Percentiles rank a stretch among this genome's conserved stretches.
Evolutionary conservation across 2,113 vertebrate genomes (phyloP).

Genomic region (Clarias gariepinus): DNA sequence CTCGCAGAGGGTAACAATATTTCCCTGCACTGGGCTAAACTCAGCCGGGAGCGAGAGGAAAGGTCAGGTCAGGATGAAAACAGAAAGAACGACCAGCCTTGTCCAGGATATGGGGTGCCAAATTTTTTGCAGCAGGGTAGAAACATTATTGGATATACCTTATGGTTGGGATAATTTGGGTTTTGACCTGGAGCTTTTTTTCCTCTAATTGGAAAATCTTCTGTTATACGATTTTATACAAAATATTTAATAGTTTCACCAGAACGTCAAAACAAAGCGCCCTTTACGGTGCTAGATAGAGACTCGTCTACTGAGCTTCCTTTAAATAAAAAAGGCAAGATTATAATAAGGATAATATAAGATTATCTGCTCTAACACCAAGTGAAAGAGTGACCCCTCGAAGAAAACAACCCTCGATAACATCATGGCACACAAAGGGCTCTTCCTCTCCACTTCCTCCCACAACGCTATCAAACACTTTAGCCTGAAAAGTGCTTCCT

Average conservation of each 20-base stretch:
- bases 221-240: background rate
- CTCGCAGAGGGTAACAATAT: slow-evolving; percentile 21
- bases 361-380: background rate
- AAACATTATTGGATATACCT: background rate
- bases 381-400: slow-evolving; percentile 5
- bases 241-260: background rate
- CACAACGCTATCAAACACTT: slow-evolving; percentile 34
- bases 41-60: background rate
- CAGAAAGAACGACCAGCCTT: background rate
- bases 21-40: slow-evolving; percentile 28
- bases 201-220: background rate
- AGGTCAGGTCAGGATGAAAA: slow-evolving; percentile 9
- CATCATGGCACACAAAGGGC: slow-evolving; percentile 21
- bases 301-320: background rate
- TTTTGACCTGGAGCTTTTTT: background rate
- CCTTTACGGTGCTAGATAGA: background rate
- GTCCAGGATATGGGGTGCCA: background rate
- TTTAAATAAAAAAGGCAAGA: background rate
- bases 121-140: background rate
- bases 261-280: background rate
- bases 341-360: background rate
- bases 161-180: background rate
- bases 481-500: slow-evolving; percentile 30
- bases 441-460: slow-evolving; percentile 46
- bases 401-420: slow-evolving; percentile 33